Base-by-base conservation (phyloP, 2,113 vertebrate species). In the Otis tarda region DNA sequence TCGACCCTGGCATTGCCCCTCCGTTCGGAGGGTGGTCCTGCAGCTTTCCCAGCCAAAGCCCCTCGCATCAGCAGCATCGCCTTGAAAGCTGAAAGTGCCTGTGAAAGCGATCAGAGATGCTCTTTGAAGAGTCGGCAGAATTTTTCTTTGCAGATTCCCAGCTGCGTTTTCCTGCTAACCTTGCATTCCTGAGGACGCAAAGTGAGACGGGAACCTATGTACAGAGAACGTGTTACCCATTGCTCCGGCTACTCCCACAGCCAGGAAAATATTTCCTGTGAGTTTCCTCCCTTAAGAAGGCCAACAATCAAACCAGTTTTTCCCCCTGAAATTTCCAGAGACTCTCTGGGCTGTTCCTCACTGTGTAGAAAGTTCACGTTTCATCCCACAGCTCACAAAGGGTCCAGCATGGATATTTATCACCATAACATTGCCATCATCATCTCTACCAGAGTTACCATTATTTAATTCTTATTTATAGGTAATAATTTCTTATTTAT, bases 191-290 rank as follows among this genome's bases (percentile, higher is more conserved):
- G 77, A 74, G 89, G 67, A 91, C 43, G 83, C 95, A 91, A 89
- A 97, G 86, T 75, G 92, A 96, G 92, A 82, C 1, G 4, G 69
- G 89, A 67, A 95, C 6, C 0, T 77, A 27, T 8, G 89, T n/a
- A 70, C 21, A 4, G 92, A 31, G 50, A 96, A 92, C 55, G 47
- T 70, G 89, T 95, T 82, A 70, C 92, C 87, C 94, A 55, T 69
- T 7, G 19, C 91, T 73, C 83, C 35, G 22, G 89, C 87, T 93
- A 45, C 87, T 91, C 89, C 83, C 70, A 84, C 81, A 70, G 96
- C 94, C 86, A 96, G 95, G 96, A 97, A 97, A 97, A 97, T 94
- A 91, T 95, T 93, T 97, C 96, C 93, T 87, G 77, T 3, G 4
- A 94, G 49, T 96, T 96, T 96, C 89, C 74, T 93, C 80, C 89